These are phyloP conservation scores for Hermetia illucens DNA, from an alignment of 1,140 invertebrate genomes.

Conservation along the genomic window DNA sequence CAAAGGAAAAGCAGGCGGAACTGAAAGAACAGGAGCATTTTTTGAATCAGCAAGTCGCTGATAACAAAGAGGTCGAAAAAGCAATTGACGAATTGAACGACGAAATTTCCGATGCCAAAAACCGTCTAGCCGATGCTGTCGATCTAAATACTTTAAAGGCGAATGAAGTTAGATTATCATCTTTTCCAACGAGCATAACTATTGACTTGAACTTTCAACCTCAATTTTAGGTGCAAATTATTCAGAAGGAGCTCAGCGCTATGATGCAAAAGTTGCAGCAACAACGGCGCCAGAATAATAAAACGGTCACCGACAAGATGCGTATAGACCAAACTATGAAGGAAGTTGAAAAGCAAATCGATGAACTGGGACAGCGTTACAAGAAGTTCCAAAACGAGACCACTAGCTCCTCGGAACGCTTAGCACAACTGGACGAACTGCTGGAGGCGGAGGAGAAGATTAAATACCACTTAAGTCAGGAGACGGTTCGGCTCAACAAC, in stretches of 20 bases:
- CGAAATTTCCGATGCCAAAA: conserved; percentile 18
- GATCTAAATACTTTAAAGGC: conserved; percentile 16
- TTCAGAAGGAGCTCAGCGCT: conserved; percentile 21
- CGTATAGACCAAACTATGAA: conserved; percentile 10
- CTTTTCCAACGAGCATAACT: conserved; percentile 1
- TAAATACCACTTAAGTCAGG: conserved; percentile 14
- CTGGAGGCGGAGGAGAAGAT: conserved; percentile 15
- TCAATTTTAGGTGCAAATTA: conserved; percentile 9
- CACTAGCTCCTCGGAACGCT: conserved; percentile 17
- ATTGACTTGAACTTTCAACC: too few relatives aligned
- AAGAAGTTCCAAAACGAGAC: conserved; percentile 15
- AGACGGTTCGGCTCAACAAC: conserved; percentile 18
- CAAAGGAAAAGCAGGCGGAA: conserved; percentile 1
- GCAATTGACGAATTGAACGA: conserved; percentile 17
- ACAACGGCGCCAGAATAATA: conserved; percentile 22
- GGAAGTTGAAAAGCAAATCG: conserved; percentile 10
- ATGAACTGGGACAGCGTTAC: conserved; percentile 13
- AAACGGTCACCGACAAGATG: conserved; percentile 9
- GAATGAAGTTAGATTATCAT: conserved; percentile 10
- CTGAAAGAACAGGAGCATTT: conserved; percentile 13
- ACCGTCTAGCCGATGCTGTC: conserved; percentile 13
- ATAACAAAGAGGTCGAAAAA: conserved; percentile 21
- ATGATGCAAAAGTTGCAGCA: conserved; percentile 15
- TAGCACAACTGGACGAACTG: conserved; percentile 25
- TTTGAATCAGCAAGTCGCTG: conserved; percentile 17